phyloP scores from a whole-genome alignment of 2,797 vertebrate genomes.

The Thalassophryne amazonica region DNA sequence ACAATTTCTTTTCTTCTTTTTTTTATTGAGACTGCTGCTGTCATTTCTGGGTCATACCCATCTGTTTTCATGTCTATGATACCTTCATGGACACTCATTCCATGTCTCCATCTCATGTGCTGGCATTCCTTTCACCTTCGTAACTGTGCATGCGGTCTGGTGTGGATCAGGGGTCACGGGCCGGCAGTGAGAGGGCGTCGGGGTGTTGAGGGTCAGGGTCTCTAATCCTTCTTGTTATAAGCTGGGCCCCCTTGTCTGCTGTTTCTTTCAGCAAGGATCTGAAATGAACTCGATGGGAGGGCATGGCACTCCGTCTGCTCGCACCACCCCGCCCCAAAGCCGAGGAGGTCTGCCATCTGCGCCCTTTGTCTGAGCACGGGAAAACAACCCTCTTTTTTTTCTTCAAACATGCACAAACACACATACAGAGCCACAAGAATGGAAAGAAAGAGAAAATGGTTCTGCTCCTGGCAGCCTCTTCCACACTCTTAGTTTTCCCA shows the following conservation, averaged over 20 bases:
- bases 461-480: too few species aligned
- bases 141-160: conserved; percentile 57
- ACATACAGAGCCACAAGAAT: conserved; percentile 24
- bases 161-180: conserved; percentile 52
- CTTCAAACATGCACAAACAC: conserved; percentile 35
- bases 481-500: too few species aligned
- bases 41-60: too few species aligned
- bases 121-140: conserved; percentile 57
- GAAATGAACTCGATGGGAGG: conserved; percentile 74
- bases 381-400: conserved; percentile 47
- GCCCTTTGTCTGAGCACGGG: conserved; percentile 74
- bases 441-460: conserved; percentile 16
- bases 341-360: conserved; percentile 77
- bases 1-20: too few species aligned
- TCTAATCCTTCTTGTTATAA: conserved; percentile 66
- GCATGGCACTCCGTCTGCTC: conserved; percentile 62
- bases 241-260: conserved; percentile 42
- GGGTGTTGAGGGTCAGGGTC: conserved; percentile 31
- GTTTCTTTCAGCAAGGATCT: conserved; percentile 57
- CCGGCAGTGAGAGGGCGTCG: conserved; percentile 46
- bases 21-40: too few species aligned
- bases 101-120: conserved; percentile 1
- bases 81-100: neutral
- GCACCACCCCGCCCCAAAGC: conserved; percentile 62
- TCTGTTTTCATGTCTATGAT: neutral